These are phyloP conservation scores for Perizoma affinitatum DNA, from an alignment of 2,888 invertebrate species.

Conservation along the genomic window DNA sequence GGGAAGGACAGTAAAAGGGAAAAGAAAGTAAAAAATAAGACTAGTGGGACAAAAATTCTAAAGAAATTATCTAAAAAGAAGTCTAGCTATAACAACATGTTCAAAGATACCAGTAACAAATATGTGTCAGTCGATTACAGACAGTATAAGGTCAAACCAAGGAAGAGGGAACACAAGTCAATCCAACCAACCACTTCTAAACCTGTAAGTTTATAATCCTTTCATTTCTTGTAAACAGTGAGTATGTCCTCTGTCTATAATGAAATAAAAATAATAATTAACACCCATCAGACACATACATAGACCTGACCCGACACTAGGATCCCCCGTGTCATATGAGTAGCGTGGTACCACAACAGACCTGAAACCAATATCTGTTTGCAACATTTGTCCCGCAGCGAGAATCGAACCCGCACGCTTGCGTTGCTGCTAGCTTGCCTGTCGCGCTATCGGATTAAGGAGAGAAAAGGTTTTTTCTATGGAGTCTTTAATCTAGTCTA, in stretches of 20 bases:
- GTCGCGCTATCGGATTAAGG: too few species aligned
- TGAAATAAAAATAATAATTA: too few species aligned
- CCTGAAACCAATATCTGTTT: too few species aligned
- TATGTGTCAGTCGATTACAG: conserved; percentile 40
- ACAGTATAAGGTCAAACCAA: conserved; percentile 35
- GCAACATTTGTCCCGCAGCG: too few species aligned
- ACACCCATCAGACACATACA: too few species aligned
- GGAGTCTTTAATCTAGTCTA: too few species aligned
- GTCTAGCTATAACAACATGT: conserved; percentile 41
- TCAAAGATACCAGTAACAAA: conserved; percentile 45
- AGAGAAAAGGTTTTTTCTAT: too few species aligned
- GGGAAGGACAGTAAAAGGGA: conserved; percentile 28
- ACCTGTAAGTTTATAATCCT: conserved; percentile 50
- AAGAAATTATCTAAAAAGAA: conserved; percentile 48
- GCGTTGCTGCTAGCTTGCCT: too few species aligned
- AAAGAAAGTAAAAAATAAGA: conserved; percentile 41
- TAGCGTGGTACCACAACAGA: too few species aligned
- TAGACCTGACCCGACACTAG: too few species aligned
- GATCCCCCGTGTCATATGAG: too few species aligned
- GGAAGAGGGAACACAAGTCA: conserved; percentile 38
- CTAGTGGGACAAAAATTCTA: conserved; percentile 43
- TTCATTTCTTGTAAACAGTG: conserved; percentile 4
- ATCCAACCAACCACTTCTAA: conserved; percentile 48
- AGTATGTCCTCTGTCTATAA: conserved; percentile 17
- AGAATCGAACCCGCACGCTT: too few species aligned